Conservation (phyloP, 2,113 vertebrate species). For the Corydoras maculifer region DNA sequence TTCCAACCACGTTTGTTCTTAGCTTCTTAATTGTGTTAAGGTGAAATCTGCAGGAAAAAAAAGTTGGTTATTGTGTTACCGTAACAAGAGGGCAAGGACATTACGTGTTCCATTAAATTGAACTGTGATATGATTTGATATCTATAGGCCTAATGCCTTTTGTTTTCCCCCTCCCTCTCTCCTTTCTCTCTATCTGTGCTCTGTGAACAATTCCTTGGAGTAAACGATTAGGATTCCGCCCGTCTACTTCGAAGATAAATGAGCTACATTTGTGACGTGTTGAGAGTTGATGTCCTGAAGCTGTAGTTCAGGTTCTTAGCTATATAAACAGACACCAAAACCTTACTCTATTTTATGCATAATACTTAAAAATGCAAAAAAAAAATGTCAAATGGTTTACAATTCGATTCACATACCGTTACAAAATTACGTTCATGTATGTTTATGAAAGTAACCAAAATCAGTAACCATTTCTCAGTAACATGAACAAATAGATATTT, state of each 20-base stretch:
- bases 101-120: constrained; percentile 70
- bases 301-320: constrained; percentile 49
- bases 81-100: constrained; percentile 64
- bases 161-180: constrained; percentile 44
- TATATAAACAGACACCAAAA: constrained; percentile 34
- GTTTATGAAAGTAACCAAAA: neutral
- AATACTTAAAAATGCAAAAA: constrained; percentile 11
- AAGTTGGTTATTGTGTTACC: constrained; percentile 69
- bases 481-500: too few species aligned
- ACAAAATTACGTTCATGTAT: neutral
- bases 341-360: constrained; percentile 6
- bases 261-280: constrained; percentile 82
- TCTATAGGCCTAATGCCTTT: constrained; percentile 70
- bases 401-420: constrained; percentile 1
- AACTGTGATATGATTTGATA: constrained; percentile 77
- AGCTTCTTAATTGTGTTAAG: constrained; percentile 56
- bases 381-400: neutral
- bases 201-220: constrained; percentile 69
- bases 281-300: constrained; percentile 71
- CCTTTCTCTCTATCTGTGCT: constrained; percentile 29
- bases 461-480: too few species aligned
- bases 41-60: constrained; percentile 54
- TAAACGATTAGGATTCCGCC: constrained; percentile 87
- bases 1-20: constrained; percentile 35
- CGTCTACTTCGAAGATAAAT: constrained; percentile 86